Conservation (phyloP, 2,888 invertebrate genomes). For the Metallyticus violacea region DNA sequence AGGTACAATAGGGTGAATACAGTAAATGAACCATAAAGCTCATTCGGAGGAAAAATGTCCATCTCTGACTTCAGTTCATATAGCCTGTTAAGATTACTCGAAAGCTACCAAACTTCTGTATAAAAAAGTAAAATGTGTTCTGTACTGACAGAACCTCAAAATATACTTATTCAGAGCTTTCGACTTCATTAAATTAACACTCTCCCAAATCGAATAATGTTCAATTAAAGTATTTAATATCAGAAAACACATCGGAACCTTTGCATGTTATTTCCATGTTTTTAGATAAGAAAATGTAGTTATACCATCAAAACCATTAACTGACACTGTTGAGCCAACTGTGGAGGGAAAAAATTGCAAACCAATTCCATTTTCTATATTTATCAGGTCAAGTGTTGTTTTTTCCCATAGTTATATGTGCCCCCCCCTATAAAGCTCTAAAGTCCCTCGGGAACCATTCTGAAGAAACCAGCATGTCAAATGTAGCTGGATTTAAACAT, state of each 20-base stretch:
- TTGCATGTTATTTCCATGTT: background rate
- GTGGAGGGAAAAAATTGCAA: background rate
- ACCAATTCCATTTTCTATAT: background rate
- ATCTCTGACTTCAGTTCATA: background rate
- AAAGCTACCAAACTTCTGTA: background rate
- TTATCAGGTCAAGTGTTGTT: background rate
- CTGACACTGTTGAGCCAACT: background rate
- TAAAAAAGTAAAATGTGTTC: too few relatives aligned
- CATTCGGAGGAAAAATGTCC: background rate
- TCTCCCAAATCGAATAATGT: background rate
- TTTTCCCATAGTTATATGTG: background rate
- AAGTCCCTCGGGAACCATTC: too few relatives aligned
- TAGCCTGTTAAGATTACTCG: background rate
- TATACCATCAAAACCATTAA: background rate
- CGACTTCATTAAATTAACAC: background rate
- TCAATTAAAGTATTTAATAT: background rate
- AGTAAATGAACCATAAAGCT: background rate
- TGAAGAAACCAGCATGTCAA: too few relatives aligned
- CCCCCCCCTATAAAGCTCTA: background rate
- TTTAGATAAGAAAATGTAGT: background rate
- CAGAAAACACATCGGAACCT: background rate
- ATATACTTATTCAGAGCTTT: too few relatives aligned
- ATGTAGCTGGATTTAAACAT: too few relatives aligned
- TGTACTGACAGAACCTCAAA: background rate
- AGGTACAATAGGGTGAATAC: background rate